A percentile compares a stretch with the other conserved stretches of the same genome.
These are phyloP conservation scores for Piscicola geometra DNA, from an alignment of 2,888 invertebrate genomes.

Conservation along the genomic window DNA sequence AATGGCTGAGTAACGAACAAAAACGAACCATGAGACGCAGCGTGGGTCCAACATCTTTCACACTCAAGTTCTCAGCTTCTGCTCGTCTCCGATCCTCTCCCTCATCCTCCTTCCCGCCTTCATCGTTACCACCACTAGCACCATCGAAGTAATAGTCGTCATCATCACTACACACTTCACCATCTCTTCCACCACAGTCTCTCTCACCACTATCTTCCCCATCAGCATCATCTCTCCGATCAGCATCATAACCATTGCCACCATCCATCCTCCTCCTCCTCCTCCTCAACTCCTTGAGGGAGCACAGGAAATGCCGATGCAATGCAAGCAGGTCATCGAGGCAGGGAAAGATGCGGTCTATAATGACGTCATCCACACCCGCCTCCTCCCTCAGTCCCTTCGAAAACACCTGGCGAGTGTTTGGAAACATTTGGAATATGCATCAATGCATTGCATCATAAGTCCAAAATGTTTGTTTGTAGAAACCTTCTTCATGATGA, in stretches of 20 bases:
- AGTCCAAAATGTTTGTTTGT: background rate
- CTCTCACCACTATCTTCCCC: background rate
- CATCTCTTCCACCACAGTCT: background rate
- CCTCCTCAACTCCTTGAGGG: constrained; percentile 68
- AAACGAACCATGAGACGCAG: background rate
- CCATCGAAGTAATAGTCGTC: background rate
- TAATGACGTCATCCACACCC: constrained; percentile 62
- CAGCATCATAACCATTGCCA: background rate
- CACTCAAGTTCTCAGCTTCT: background rate
- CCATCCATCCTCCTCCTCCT: constrained; percentile 45
- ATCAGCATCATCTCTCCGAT: background rate
- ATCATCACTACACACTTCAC: background rate
- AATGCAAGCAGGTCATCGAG: constrained; percentile 78
- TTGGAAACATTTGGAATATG: background rate
- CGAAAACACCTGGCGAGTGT: constrained; percentile 72
- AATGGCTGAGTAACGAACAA: background rate
- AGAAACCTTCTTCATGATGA: constrained; percentile 89
- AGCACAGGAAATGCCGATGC: constrained; percentile 71
- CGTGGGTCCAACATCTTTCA: background rate
- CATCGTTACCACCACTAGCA: background rate
- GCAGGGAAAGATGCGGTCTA: constrained; percentile 85
- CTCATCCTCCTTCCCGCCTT: background rate
- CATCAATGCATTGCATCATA: background rate
- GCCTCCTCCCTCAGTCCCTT: constrained; percentile 75
- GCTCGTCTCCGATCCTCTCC: background rate